Conservation (phyloP, 2,113 vertebrate genomes). For the Symphodus melops region DNA sequence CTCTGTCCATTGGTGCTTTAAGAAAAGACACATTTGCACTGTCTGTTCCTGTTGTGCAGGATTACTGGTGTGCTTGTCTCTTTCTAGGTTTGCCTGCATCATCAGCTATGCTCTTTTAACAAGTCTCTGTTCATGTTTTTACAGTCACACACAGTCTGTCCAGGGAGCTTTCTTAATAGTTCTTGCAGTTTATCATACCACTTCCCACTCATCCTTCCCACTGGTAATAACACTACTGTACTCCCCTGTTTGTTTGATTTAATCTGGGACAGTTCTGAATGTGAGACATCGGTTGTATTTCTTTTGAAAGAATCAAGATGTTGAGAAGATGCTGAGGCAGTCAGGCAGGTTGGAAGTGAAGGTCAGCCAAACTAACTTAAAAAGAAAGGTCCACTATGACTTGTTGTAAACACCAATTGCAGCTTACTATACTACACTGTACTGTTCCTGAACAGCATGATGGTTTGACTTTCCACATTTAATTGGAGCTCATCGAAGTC, state of each 20-base stretch:
- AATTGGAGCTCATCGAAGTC: no score
- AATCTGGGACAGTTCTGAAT: neutral
- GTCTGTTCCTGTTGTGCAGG: constrained; percentile 8
- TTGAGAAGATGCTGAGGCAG: no score
- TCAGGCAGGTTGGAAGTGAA: no score
- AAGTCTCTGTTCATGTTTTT: neutral
- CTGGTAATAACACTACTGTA: neutral
- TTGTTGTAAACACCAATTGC: no score
- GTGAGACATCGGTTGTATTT: neutral
- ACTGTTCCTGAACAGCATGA: no score
- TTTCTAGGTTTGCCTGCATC: constrained; percentile 20
- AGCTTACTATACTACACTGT: no score
- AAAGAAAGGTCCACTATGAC: no score
- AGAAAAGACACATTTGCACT: constrained; percentile 9
- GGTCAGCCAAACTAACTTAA: no score
- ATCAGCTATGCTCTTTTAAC: neutral
- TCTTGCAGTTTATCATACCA: neutral
- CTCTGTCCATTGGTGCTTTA: neutral
- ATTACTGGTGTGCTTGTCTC: neutral
- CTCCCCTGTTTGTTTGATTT: neutral
- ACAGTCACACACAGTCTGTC: neutral
- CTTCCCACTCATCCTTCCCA: neutral
- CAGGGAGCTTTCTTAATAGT: constrained; percentile 1
- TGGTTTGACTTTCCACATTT: no score
- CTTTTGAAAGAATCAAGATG: no score